Evolutionary conservation across 2,113 vertebrate genomes (phyloP).

Genomic region (Stegostoma tigrinum): DNA sequence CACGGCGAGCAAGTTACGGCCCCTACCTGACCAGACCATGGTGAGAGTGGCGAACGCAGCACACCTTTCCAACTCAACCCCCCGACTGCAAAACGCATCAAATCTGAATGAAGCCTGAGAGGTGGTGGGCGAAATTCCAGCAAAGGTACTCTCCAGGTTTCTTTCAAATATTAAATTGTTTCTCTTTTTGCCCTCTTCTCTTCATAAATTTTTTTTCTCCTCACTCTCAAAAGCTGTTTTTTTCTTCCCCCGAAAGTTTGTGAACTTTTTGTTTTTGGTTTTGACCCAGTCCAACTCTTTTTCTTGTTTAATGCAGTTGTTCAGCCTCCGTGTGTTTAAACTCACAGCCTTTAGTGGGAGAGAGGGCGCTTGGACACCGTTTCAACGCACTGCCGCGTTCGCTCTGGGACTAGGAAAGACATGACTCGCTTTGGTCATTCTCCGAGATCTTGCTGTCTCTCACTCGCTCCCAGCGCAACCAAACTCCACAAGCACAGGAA

Average conservation of each 20-base stretch:
- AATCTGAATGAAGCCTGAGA: conserved; percentile 41
- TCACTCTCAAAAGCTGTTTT: neutral
- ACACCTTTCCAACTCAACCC: conserved; percentile 49
- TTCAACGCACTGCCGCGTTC: conserved; percentile 19
- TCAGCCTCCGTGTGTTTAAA: neutral
- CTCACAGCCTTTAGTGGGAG: neutral
- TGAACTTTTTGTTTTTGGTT: neutral
- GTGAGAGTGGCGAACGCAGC: conserved; percentile 43
- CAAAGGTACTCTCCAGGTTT: neutral
- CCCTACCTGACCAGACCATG: conserved; percentile 58
- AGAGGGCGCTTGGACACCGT: neutral
- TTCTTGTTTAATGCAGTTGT: neutral
- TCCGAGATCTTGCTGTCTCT: neutral
- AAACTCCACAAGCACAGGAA: conserved; percentile 14
- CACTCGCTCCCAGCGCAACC: conserved; percentile 4
- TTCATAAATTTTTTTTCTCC: neutral
- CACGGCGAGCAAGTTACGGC: conserved; percentile 44
- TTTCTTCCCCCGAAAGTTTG: neutral
- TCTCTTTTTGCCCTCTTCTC: neutral
- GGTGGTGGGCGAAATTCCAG: neutral
- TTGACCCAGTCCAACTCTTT: neutral
- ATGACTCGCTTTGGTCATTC: conserved; percentile 34
- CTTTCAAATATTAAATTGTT: neutral
- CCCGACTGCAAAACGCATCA: conserved; percentile 52
- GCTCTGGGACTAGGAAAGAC: conserved; percentile 13